These are phyloP conservation scores for Gavialis gangeticus DNA, from an alignment of 2,113 vertebrate genomes.

Conservation along the genomic window DNA sequence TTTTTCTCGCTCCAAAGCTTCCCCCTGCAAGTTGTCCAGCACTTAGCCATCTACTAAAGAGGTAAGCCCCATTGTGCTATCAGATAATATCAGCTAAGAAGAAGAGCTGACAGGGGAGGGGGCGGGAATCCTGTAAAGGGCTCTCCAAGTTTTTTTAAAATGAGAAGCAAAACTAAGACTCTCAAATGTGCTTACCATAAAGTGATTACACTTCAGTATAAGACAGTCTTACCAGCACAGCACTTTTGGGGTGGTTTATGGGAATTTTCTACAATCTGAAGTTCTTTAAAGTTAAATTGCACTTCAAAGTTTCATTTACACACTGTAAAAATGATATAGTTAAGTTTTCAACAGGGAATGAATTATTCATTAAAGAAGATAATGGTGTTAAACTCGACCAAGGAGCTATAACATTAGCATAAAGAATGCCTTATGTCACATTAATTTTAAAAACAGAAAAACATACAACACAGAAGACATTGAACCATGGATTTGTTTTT, in stretches of 20 bases:
- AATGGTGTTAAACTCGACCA: slow-evolving; percentile 79
- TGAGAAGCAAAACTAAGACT: slow-evolving; percentile 52
- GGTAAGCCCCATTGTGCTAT: background rate
- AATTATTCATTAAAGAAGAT: slow-evolving; percentile 86
- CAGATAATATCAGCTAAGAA: background rate
- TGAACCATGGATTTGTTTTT: slow-evolving; percentile 60
- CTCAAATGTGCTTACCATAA: slow-evolving; percentile 38
- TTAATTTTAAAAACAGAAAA: slow-evolving; percentile 83
- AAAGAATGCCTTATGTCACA: slow-evolving; percentile 79
- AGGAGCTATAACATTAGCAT: slow-evolving; percentile 84
- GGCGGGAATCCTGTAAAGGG: background rate
- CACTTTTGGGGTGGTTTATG: slow-evolving; percentile 72
- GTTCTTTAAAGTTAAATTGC: slow-evolving; percentile 82
- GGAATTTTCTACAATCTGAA: slow-evolving; percentile 75
- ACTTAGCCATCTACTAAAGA: background rate
- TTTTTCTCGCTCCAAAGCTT: background rate
- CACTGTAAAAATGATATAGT: slow-evolving; percentile 83
- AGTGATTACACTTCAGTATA: slow-evolving; percentile 42
- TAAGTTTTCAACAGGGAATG: slow-evolving; percentile 82
- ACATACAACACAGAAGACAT: slow-evolving; percentile 72
- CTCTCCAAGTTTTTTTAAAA: slow-evolving; percentile 22
- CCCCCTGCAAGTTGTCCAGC: background rate
- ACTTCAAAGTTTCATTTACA: slow-evolving; percentile 84
- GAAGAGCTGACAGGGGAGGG: background rate
- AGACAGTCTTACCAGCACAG: slow-evolving; percentile 61